These are phyloP conservation scores for Apamea sordens DNA, from an alignment of 2,888 invertebrate genomes.

Conservation along the genomic window DNA sequence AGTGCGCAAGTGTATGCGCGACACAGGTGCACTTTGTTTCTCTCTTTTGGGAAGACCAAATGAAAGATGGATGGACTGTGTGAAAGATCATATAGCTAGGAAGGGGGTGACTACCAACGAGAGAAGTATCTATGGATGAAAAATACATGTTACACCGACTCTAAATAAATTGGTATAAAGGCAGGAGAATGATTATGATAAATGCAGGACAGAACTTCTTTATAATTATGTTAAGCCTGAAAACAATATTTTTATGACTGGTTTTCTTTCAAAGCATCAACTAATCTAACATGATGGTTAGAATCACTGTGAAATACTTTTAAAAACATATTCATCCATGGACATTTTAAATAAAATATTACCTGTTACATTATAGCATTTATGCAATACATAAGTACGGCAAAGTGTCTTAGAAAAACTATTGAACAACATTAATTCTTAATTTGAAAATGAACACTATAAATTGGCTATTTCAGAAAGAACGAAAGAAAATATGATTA, in stretches of 20 bases:
- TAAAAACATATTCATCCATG: not conserved
- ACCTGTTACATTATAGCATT: conserved; percentile 7
- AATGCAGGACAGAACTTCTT: not conserved
- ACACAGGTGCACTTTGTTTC: no score
- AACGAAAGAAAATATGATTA: no score
- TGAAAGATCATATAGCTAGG: no score
- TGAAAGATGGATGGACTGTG: no score
- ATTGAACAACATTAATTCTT: not conserved
- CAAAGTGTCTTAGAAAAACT: not conserved
- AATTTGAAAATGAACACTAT: not conserved
- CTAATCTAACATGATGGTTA: not conserved
- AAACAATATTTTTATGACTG: not conserved
- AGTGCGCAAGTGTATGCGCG: no score
- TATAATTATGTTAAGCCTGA: not conserved
- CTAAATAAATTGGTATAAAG: no score
- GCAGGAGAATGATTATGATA: no score
- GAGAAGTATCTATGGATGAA: no score
- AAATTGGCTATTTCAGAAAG: no score
- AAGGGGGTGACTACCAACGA: no score
- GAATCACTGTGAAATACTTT: not conserved
- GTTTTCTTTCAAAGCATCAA: not conserved
- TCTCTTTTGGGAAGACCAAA: no score
- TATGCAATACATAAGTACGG: not conserved
- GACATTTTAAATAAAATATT: not conserved
- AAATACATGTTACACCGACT: no score